Evolutionary conservation across 2,888 invertebrate species (phyloP).

Genomic region (Cecidostiba fungosa): DNA sequence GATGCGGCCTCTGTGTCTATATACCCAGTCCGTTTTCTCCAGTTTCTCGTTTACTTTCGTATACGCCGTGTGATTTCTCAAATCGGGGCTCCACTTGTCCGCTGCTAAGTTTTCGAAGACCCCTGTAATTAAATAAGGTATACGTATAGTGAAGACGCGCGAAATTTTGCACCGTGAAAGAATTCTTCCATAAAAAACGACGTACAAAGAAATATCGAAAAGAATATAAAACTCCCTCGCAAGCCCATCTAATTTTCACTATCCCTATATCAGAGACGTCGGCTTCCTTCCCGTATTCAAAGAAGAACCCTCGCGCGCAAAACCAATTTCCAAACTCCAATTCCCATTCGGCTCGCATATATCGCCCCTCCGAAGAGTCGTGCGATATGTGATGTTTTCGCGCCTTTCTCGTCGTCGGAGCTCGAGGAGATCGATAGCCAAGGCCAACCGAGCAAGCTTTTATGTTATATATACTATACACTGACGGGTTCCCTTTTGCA

Average conservation of each 20-base stretch:
- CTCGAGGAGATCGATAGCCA: conserved; percentile 34
- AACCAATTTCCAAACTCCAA: conserved; percentile 26
- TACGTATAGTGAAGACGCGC: no score
- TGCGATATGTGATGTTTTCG: conserved; percentile 15
- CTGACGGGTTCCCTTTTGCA: neutral
- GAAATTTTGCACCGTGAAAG: neutral
- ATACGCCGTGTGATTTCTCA: conserved; percentile 20
- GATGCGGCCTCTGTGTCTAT: neutral
- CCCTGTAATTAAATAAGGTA: neutral
- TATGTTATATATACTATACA: neutral
- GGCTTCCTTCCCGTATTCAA: neutral
- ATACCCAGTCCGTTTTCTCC: neutral
- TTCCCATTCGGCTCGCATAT: conserved; percentile 17
- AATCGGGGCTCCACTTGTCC: neutral
- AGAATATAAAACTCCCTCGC: neutral
- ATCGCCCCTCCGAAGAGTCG: neutral
- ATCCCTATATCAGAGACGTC: neutral
- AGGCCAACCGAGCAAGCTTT: conserved; percentile 21
- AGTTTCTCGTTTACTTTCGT: conserved; percentile 21
- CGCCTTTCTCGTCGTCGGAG: neutral
- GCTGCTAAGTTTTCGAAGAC: neutral
- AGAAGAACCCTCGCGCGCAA: conserved; percentile 17
- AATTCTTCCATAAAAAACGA: neutral
- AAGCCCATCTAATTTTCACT: neutral
- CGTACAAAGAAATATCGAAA: no score